These are phyloP conservation scores for Heliconius erato DNA, from an alignment of 2,888 invertebrate genomes.

Conservation along the genomic window DNA sequence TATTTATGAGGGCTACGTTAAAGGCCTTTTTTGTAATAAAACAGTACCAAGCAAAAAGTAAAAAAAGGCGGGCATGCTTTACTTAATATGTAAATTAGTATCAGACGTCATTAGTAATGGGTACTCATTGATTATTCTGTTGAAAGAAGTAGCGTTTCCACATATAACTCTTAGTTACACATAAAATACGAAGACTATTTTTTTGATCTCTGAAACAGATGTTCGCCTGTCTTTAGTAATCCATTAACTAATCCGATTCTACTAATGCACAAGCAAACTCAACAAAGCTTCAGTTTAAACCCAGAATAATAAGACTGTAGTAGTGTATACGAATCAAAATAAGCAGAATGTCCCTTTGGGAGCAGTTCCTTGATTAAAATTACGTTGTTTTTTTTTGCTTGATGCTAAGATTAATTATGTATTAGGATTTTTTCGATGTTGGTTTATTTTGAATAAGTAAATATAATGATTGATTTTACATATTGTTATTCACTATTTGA, in stretches of 20 bases:
- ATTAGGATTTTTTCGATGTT: background rate
- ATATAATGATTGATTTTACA: background rate
- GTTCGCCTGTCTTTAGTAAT: constrained; percentile 42
- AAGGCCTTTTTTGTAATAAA: background rate
- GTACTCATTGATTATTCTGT: background rate
- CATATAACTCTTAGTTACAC: background rate
- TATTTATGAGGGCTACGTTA: background rate
- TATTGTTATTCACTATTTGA: background rate
- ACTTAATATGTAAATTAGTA: background rate
- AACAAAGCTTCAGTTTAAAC: constrained; percentile 42
- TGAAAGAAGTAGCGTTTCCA: background rate
- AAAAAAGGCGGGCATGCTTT: background rate
- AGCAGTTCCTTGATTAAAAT: constrained; percentile 19
- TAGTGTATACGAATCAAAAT: constrained; percentile 24
- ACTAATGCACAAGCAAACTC: constrained; percentile 43
- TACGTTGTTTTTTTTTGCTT: background rate
- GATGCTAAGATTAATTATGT: constrained; percentile 1
- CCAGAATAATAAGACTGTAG: constrained; percentile 23
- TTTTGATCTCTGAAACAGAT: constrained; percentile 31
- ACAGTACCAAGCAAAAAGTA: background rate
- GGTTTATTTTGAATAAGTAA: background rate
- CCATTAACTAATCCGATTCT: constrained; percentile 58
- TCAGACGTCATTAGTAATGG: constrained; percentile 4
- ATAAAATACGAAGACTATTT: constrained; percentile 15
- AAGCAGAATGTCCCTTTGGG: constrained; percentile 11